Evolutionary conservation across 2,797 vertebrate genomes (phyloP).

Genomic region (Nothura maculosa): DNA sequence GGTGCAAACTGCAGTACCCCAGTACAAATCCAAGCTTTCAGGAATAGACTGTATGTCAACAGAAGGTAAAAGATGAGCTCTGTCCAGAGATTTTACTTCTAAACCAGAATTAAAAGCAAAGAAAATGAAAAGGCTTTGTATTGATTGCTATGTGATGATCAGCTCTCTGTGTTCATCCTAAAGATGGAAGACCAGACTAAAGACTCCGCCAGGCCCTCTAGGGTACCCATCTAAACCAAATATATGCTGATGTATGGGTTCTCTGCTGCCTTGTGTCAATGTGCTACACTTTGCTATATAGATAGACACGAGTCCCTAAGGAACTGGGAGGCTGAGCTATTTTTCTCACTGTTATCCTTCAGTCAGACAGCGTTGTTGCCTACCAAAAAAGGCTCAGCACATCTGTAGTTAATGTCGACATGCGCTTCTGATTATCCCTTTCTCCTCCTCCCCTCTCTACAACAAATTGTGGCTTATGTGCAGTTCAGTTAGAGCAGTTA

Average conservation of each 20-base stretch:
- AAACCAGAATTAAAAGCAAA: not conserved
- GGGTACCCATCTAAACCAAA: fast-evolving
- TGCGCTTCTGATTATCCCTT: slow-evolving; percentile 59
- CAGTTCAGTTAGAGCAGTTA: not conserved
- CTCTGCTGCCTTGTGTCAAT: not conserved
- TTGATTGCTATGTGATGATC: fast-evolving
- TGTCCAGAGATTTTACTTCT: not conserved
- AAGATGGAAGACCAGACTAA: not conserved
- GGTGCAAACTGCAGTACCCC: not conserved
- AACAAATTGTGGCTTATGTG: not conserved
- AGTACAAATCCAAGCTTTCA: not conserved
- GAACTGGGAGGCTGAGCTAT: not conserved
- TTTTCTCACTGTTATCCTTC: not conserved
- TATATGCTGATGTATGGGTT: not conserved
- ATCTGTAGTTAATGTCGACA: slow-evolving; percentile 36
- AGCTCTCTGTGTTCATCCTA: not conserved
- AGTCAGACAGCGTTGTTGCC: not conserved
- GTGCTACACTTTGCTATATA: too few species aligned
- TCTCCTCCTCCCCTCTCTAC: not conserved
- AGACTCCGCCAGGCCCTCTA: not conserved
- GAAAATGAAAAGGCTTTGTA: not conserved
- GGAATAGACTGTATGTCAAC: not conserved
- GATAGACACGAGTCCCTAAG: not conserved
- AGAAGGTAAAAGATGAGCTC: not conserved
- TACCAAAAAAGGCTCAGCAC: not conserved